A percentile compares a stretch with the other conserved stretches of the same genome.
Conservation (phyloP, 2,888 invertebrate genomes). For the Neria commutata region DNA sequence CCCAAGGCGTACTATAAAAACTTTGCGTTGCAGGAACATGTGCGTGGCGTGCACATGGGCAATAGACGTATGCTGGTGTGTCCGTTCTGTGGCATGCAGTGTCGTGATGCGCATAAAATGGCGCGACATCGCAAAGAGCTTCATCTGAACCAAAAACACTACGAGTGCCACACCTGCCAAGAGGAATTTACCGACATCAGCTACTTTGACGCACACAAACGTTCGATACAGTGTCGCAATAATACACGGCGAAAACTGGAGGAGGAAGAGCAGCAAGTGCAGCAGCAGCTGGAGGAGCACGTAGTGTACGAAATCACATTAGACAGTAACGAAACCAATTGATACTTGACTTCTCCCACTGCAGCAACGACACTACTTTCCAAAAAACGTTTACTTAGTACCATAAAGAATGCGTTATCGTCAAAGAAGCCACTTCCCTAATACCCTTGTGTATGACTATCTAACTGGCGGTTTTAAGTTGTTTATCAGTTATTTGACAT, state of each 20-base stretch:
- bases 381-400: too few species aligned
- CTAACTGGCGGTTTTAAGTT: too few species aligned
- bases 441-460: too few species aligned
- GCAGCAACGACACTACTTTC: too few species aligned
- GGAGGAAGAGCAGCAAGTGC: conserved; percentile 22
- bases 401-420: too few species aligned
- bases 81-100: conserved; percentile 55
- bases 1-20: conserved; percentile 55
- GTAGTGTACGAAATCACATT: neutral
- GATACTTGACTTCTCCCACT: too few species aligned
- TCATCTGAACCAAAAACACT: conserved; percentile 50
- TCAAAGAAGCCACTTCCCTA: too few species aligned
- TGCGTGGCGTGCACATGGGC: conserved; percentile 54
- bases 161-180: conserved; percentile 47
- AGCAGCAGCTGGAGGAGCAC: conserved; percentile 19
- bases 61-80: conserved; percentile 51
- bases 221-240: conserved; percentile 55
- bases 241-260: conserved; percentile 45
- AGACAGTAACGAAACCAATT: neutral
- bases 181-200: conserved; percentile 56
- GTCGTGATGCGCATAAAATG: conserved; percentile 56
- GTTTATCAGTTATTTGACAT: too few species aligned
- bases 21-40: conserved; percentile 53
- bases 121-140: conserved; percentile 53
- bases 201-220: conserved; percentile 55